These are phyloP conservation scores for Thalassaphorura encarpata DNA, from an alignment of 1,140 invertebrate species.

Conservation along the genomic window DNA sequence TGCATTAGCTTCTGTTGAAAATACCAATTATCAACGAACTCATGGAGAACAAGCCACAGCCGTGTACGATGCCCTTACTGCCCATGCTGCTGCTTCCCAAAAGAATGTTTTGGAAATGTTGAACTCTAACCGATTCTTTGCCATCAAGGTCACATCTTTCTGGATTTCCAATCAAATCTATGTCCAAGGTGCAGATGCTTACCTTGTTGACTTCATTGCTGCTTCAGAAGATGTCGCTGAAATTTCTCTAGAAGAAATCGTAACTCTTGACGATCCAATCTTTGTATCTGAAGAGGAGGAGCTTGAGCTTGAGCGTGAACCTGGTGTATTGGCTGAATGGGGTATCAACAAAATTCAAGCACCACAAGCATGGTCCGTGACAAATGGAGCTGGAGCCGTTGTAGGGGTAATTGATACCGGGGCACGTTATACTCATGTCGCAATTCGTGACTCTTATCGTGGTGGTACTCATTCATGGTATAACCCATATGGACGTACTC, in stretches of 20 bases:
- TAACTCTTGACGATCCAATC: background rate
- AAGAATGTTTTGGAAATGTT: background rate
- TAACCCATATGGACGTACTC: background rate
- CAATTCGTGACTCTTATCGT: background rate
- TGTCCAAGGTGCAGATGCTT: background rate
- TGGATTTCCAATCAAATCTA: slow-evolving; percentile 1
- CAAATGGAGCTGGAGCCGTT: slow-evolving; percentile 1
- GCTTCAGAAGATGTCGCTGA: background rate
- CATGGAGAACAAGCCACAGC: background rate
- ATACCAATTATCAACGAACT: background rate
- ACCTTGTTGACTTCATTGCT: background rate
- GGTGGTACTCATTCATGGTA: slow-evolving; percentile 5
- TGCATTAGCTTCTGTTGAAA: background rate
- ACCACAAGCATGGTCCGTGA: slow-evolving; percentile 8
- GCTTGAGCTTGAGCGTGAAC: too few relatives aligned
- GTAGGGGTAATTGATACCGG: slow-evolving; percentile 10
- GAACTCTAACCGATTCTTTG: background rate
- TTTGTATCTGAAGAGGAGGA: too few relatives aligned
- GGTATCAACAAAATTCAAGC: slow-evolving; percentile 8
- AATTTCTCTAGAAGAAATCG: background rate
- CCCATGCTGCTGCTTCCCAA: background rate
- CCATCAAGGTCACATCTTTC: background rate
- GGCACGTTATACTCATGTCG: slow-evolving; percentile 6
- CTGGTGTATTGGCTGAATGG: background rate
- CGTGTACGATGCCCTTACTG: background rate